Evolutionary conservation across 2,888 invertebrate genomes (phyloP), one percentile per base, ranked within the genome.

Genomic region (Penaeus monodon): DNA sequence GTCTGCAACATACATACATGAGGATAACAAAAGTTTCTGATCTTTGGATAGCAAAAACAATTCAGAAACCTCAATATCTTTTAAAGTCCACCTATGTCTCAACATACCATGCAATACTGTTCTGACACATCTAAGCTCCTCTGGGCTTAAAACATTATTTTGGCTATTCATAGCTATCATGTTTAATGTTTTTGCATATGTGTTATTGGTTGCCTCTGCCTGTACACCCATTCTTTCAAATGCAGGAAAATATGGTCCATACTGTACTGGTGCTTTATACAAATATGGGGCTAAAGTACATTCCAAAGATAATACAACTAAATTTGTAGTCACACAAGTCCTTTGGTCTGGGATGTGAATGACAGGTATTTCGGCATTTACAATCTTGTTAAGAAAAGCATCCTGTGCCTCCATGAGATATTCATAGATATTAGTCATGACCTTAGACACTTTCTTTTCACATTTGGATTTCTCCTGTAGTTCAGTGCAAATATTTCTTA

Each of bases 1-100:
- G 49, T 85, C 85, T 85, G 76, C 85, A 44, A 85, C 80, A 74
- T 80, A 81, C 81, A 85, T 81, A 17, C 81, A 29, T 24, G 66
- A 65, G 17, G 85, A 85, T 20, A 44, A 49, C 20, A 12, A n/a
- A 27, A 85, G 29, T 17, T 33, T 81, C 20, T 14, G 17, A n/a
- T 81, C 66, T n/a, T 7, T 22, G 3, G 85, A 49, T 27, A 81
- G 85, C 12, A 85, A 49, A 57, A 57, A 85, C 17, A 85, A 27
- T 44, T 70, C 74, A 49, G 33, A 20, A 57, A 65, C 81, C 24
- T 57, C 27, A 64, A 85, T 3, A n/a, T 81, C 20, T 29, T 85
- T 63, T 27, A 85, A 24, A 4, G 44, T 33, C 12, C 24, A 38
- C 3, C 7, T 1, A 22, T 20, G 22, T 17, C 76, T 81, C 49